Evolutionary conservation across 2,888 invertebrate species (phyloP), one percentile per base, ranked within the genome.

Genomic region (Drosophila pullipes): DNA sequence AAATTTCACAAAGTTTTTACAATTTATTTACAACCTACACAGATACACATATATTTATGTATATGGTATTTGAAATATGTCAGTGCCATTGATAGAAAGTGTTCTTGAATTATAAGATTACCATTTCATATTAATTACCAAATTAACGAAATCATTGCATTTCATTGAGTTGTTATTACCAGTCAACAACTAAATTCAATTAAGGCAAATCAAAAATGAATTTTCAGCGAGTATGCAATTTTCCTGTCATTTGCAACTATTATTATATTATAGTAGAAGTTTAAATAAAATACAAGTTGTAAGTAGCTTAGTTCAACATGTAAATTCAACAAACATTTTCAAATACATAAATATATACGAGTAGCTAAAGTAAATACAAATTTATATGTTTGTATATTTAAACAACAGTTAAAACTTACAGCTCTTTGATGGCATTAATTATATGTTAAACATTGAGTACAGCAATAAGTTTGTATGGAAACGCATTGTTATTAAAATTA

Each of bases 371-470:
- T 60, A 61, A 57, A 67, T 78, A 22, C 9, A 65, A 49, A 62
- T 65, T 53, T 53, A 25, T 22, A 41, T 35, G 31, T 28, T 41
- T 35, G 11, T 31, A 64, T 39, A 62, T 39, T 62, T 35, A 44
- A 63, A 80, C 71, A 85, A 73, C 74, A 83, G 52, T 76, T 76
- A 85, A 88, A 83, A 85, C 82, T 83, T 85, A 85, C 73, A 88
- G 71, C 82, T 78, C 78, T 70, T 80, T 76, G 83, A 78, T 85
- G 82, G 61, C 28, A 30, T 50, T 58, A 44, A 58, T 44, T 49
- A 52, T 30, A 55, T n/a, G 37, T 60, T 72, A 16, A 39, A 62
- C 55, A 49, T 78, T 54, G 49, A 67, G 67, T 67, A 64, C 57
- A 57, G 41, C 73, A 57, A 31, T 16, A 35, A 35, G 41, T 54